phyloP scores from a whole-genome alignment of 2,888 invertebrate genomes.

The Thymelicus acteon region DNA sequence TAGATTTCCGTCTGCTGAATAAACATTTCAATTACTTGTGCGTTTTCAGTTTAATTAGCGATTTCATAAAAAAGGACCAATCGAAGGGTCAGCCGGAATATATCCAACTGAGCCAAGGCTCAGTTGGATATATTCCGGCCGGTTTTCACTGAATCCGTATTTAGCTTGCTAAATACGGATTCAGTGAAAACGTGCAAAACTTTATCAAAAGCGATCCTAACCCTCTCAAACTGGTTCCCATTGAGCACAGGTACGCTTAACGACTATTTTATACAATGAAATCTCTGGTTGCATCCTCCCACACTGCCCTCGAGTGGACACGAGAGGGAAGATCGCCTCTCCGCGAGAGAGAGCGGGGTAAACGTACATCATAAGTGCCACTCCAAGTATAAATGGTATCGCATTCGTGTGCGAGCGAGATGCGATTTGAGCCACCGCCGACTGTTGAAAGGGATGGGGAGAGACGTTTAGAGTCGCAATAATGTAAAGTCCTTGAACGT shows the following conservation, averaged over 20 bases:
- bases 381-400: conserved; percentile 81
- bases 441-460: conserved; percentile 39
- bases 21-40: conserved; percentile 33
- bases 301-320: conserved; percentile 65
- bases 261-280: conserved; percentile 65
- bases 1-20: conserved; percentile 42
- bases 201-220: conserved; percentile 48
- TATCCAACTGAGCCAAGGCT: conserved; percentile 30
- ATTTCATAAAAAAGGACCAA: conserved; percentile 44
- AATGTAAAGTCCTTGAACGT: conserved; percentile 29
- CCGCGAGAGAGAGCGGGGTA: conserved; percentile 55
- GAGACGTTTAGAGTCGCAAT: conserved; percentile 37
- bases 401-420: conserved; percentile 60
- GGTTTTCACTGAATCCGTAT: too few relatives aligned
- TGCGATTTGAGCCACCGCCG: conserved; percentile 35
- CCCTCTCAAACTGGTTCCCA: conserved; percentile 45
- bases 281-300: conserved; percentile 69
- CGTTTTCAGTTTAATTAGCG: conserved; percentile 37
- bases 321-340: conserved; percentile 52
- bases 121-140: too few relatives aligned
- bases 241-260: conserved; percentile 47
- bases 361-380: conserved; percentile 60
- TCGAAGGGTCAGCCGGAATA: conserved; percentile 34
- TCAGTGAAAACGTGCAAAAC: conserved; percentile 42
- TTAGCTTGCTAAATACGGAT: conserved; percentile 28